Conservation (phyloP, 2,888 invertebrate genomes). For the Patella pellucida region DNA sequence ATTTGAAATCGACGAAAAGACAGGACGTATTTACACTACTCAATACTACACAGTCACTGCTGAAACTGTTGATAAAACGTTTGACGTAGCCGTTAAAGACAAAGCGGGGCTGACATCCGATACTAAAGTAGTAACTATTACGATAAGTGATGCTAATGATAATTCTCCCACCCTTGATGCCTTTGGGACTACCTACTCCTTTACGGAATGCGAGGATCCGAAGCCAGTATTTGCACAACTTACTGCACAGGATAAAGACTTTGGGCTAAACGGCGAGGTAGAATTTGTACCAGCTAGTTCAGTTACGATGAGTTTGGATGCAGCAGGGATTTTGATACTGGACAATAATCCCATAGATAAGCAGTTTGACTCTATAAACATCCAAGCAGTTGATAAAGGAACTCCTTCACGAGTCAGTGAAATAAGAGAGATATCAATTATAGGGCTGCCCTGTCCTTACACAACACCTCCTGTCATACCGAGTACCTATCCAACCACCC, state of each 20-base stretch:
- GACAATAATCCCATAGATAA: neutral
- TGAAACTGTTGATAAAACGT: neutral
- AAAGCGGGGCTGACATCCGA: neutral
- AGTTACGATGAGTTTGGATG: neutral
- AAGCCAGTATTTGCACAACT: neutral
- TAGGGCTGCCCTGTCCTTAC: neutral
- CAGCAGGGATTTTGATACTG: neutral
- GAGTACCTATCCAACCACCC: neutral
- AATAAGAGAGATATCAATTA: neutral
- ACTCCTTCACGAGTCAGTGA: neutral
- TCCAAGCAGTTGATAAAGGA: neutral
- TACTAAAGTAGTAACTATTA: neutral
- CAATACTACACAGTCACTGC: neutral
- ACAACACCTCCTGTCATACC: neutral
- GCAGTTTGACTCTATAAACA: slow-evolving; percentile 1
- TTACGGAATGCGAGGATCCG: neutral
- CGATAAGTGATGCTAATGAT: neutral
- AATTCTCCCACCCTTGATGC: neutral
- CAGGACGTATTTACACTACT: neutral
- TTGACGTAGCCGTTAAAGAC: neutral
- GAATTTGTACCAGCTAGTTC: neutral
- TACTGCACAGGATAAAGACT: neutral
- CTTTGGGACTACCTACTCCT: neutral
- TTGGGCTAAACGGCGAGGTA: neutral
- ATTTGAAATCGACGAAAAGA: slow-evolving; percentile 5